Conservation (phyloP, 2,113 vertebrate species). For the Centropristis striata region DNA sequence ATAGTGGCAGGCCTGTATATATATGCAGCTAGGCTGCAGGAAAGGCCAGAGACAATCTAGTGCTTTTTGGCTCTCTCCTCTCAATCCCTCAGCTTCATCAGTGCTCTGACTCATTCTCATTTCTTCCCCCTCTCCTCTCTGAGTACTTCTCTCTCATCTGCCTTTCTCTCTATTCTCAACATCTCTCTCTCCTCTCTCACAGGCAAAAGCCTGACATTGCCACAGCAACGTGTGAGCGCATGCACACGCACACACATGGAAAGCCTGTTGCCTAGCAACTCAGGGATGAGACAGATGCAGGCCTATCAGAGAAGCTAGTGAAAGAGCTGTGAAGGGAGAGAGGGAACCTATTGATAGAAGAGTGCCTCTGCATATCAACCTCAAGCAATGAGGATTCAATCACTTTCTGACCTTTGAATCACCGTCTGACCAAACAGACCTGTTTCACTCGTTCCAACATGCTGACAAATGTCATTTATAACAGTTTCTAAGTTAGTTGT, state of each 20-base stretch:
- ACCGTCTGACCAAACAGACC: conserved; percentile 35
- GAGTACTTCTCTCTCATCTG: conserved; percentile 77
- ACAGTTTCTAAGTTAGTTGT: background rate
- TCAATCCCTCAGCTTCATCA: conserved; percentile 71
- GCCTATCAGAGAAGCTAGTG: conserved; percentile 78
- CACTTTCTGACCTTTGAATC: conserved; percentile 63
- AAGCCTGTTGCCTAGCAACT: conserved; percentile 88
- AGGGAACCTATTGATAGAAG: conserved; percentile 73
- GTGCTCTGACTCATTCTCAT: conserved; percentile 78
- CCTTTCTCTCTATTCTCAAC: conserved; percentile 70
- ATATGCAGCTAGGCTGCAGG: conserved; percentile 57
- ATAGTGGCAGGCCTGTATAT: conserved; percentile 68
- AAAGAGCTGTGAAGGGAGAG: conserved; percentile 64
- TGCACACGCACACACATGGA: conserved; percentile 66
- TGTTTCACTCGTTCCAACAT: conserved; percentile 4
- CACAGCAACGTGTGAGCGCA: conserved; percentile 73
- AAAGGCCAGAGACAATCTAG: conserved; percentile 70
- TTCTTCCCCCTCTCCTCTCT: conserved; percentile 71
- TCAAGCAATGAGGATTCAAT: conserved; percentile 61
- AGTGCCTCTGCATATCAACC: conserved; percentile 68
- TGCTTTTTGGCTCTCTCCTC: conserved; percentile 68
- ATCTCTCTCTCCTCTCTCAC: conserved; percentile 66
- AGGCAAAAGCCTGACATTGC: conserved; percentile 76
- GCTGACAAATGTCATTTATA: conserved; percentile 21
- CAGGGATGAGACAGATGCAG: conserved; percentile 83